Conservation (phyloP, 1,140 invertebrate species). For the Marisa cornuarietis region DNA sequence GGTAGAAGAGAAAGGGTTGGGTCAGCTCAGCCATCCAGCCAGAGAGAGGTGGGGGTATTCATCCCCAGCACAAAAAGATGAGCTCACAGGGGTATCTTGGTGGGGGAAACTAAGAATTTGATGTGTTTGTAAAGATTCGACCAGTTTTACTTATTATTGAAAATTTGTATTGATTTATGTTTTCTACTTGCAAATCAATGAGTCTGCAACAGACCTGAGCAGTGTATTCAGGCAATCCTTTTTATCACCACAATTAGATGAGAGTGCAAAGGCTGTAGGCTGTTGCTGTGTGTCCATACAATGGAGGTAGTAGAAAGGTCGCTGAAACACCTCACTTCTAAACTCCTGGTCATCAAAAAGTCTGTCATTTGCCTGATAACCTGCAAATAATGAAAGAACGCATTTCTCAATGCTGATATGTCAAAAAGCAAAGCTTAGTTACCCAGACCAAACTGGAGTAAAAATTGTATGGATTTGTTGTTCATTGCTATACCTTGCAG, state of each 20-base stretch:
- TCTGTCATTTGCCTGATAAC: conserved; percentile 36
- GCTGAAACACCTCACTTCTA: conserved; percentile 51
- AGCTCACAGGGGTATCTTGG: too few species aligned
- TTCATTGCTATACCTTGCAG: too few species aligned
- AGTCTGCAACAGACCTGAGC: background rate
- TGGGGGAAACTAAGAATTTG: too few species aligned
- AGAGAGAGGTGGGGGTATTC: too few species aligned
- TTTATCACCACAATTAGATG: background rate
- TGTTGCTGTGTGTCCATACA: conserved; percentile 1
- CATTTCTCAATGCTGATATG: too few species aligned
- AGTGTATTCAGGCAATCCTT: conserved; percentile 3
- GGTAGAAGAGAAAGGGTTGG: background rate
- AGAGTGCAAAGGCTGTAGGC: background rate
- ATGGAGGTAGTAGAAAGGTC: conserved; percentile 54
- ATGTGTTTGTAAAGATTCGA: background rate
- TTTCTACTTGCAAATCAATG: too few species aligned
- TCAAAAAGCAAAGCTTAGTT: too few species aligned
- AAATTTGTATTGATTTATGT: background rate
- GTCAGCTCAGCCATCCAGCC: too few species aligned
- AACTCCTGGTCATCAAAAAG: conserved; percentile 56
- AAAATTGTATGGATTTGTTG: too few species aligned
- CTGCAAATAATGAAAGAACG: conserved; percentile 1
- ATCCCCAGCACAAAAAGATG: background rate
- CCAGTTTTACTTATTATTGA: background rate
- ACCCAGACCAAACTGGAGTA: too few species aligned